Evolutionary conservation across 2,113 vertebrate species (phyloP).

Genomic region (Ahaetulla prasina): DNA sequence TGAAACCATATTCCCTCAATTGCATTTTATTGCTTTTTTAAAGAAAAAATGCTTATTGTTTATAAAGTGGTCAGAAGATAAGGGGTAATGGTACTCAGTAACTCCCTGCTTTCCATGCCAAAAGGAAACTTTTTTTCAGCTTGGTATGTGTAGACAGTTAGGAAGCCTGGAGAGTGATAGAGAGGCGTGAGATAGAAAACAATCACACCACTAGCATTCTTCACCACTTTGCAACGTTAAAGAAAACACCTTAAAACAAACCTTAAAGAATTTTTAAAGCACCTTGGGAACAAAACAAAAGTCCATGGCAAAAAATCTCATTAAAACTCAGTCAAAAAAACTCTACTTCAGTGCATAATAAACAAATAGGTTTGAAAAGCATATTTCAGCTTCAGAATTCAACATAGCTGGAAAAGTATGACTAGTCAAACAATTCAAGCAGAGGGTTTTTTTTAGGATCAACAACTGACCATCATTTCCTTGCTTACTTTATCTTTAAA

Average conservation of each 20-base stretch:
- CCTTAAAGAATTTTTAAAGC: background rate
- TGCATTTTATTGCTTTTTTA: background rate
- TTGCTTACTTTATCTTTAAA: background rate
- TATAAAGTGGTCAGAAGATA: background rate
- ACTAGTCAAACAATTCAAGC: background rate
- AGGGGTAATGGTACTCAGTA: background rate
- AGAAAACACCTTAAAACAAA: background rate
- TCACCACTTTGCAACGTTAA: background rate
- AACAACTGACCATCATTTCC: background rate
- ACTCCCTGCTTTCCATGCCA: background rate
- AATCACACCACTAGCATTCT: background rate
- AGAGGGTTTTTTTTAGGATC: background rate
- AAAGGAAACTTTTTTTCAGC: background rate
- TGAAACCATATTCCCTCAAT: background rate
- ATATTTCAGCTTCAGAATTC: slow-evolving; percentile 42
- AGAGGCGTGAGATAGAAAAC: background rate
- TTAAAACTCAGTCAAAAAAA: slow-evolving; percentile 29
- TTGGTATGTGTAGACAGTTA: background rate
- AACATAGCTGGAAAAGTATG: slow-evolving; percentile 27
- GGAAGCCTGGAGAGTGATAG: background rate
- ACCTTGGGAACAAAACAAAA: background rate
- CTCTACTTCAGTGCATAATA: slow-evolving; percentile 21
- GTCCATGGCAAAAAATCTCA: slow-evolving; percentile 21
- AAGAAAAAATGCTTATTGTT: background rate
- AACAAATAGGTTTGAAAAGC: slow-evolving; percentile 32